These are phyloP conservation scores for Empidonax alnorum DNA, from an alignment of 2,113 vertebrate genomes.

Conservation along the genomic window DNA sequence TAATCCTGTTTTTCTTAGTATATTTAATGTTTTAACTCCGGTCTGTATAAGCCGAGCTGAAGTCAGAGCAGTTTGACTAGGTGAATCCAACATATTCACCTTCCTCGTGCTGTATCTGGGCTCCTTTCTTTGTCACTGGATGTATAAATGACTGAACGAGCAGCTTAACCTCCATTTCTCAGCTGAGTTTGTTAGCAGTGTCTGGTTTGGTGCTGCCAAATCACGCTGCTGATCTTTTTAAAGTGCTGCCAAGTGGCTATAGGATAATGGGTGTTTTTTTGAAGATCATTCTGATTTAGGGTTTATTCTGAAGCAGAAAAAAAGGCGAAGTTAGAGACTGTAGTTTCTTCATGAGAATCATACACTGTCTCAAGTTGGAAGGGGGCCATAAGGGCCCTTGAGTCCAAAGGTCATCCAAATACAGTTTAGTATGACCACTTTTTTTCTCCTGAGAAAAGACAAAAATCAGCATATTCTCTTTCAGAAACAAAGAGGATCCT, in stretches of 20 bases:
- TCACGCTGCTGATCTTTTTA: neutral
- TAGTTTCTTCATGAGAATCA: neutral
- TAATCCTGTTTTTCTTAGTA: neutral
- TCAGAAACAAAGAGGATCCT: neutral
- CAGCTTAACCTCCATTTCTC: neutral
- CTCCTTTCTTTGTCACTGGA: neutral
- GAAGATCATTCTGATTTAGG: neutral
- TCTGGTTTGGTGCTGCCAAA: neutral
- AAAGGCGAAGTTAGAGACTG: neutral
- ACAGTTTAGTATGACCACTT: neutral
- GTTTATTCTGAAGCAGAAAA: neutral
- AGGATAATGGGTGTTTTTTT: neutral
- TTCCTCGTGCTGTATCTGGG: neutral
- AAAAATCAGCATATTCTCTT: neutral
- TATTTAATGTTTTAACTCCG: neutral
- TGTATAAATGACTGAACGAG: neutral
- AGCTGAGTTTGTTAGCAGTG: neutral
- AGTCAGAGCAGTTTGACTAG: neutral
- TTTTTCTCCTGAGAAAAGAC: neutral
- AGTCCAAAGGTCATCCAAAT: neutral
- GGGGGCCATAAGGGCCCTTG: neutral
- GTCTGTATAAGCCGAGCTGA: neutral
- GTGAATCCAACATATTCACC: accelerated
- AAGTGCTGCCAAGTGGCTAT: neutral
- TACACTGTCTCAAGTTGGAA: neutral